Percentiles rank a stretch among this genome's conserved stretches.
These are phyloP conservation scores for Dasysyrphus albostriatus DNA, from an alignment of 2,888 invertebrate genomes.

Conservation along the genomic window DNA sequence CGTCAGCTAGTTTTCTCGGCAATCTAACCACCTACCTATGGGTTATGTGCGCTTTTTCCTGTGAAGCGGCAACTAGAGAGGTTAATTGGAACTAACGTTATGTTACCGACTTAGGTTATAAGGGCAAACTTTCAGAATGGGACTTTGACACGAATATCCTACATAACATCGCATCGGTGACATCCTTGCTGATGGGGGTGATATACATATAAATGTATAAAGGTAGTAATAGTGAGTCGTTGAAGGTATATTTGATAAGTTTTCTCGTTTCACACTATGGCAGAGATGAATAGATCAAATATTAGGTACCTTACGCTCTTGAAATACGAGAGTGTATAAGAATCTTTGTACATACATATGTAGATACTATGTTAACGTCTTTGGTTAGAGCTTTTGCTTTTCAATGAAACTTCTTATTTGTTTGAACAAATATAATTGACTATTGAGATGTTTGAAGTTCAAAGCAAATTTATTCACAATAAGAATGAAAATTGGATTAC, in stretches of 20 bases:
- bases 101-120: conserved; percentile 42
- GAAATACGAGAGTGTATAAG: neutral
- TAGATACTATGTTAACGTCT: neutral
- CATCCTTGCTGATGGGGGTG: conserved; percentile 37
- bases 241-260: conserved; percentile 50
- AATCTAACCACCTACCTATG: conserved; percentile 57
- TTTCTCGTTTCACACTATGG: conserved; percentile 35
- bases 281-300: conserved; percentile 65
- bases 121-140: conserved; percentile 62
- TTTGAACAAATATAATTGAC: conserved; percentile 48
- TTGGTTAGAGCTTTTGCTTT: neutral
- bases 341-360: neutral
- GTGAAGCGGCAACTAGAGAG: conserved; percentile 27
- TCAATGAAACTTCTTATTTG: conserved; percentile 24
- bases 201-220: neutral
- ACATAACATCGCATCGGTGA: conserved; percentile 18
- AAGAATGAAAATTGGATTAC: conserved; percentile 16
- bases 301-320: conserved; percentile 14
- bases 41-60: conserved; percentile 25
- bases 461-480: conserved; percentile 31
- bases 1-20: conserved; percentile 39
- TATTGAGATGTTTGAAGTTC: conserved; percentile 25
- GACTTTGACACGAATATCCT: conserved; percentile 60
- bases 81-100: conserved; percentile 73
- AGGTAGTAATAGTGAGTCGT: conserved; percentile 21